Conservation (phyloP, 2,113 vertebrate species). For the Pelodiscus sinensis region DNA sequence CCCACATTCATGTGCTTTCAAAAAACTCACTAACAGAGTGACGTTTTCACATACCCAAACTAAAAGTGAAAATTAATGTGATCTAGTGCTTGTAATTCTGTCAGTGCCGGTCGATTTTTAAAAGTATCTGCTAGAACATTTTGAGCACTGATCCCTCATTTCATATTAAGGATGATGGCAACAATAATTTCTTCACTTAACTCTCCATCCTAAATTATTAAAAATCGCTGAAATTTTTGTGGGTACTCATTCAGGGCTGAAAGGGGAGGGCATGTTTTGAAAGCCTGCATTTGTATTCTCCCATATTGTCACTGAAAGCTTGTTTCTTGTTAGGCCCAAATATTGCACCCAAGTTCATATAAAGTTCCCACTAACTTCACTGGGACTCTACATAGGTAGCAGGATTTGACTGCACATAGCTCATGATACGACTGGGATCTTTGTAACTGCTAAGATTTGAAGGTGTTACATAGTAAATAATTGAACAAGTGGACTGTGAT, state of each 20-base stretch:
- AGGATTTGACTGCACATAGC: no score
- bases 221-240: neutral
- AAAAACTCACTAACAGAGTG: neutral
- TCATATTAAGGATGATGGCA: neutral
- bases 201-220: neutral
- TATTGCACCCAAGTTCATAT: no score
- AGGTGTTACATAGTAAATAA: neutral
- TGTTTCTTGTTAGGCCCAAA: no score
- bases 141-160: neutral
- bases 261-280: no score
- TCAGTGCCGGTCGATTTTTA: neutral
- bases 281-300: no score
- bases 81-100: neutral
- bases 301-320: no score
- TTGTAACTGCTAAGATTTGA: neutral
- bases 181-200: neutral
- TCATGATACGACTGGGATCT: no score
- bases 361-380: no score
- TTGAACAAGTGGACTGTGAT: neutral
- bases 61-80: neutral
- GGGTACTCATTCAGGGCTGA: fast-evolving
- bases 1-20: neutral
- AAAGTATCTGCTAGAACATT: neutral
- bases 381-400: no score
- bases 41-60: neutral